Percentiles rank a stretch among this genome's conserved stretches.
These are phyloP conservation scores for Aptenodytes forsteri DNA, from an alignment of 2,113 vertebrate species.

Conservation along the genomic window DNA sequence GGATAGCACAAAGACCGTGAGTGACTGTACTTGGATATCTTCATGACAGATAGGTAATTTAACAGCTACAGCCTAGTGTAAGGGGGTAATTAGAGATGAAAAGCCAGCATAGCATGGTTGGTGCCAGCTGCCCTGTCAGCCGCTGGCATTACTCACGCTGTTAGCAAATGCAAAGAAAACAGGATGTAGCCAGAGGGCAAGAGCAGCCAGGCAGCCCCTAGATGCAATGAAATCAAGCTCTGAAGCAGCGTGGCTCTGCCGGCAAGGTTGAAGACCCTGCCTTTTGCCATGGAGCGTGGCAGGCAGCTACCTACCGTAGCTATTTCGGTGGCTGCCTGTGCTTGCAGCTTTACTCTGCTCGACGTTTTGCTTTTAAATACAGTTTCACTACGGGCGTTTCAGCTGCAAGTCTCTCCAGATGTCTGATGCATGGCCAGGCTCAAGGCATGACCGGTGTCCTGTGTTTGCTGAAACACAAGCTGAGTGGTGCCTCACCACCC, in stretches of 20 bases:
- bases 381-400: slow-evolving; percentile 24
- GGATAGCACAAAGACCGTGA: background rate
- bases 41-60: background rate
- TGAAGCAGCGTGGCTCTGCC: background rate
- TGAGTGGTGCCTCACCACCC: background rate
- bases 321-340: background rate
- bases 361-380: background rate
- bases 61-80: background rate
- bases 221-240: background rate
- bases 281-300: background rate
- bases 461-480: background rate
- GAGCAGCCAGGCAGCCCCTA: background rate
- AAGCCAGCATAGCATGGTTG: background rate
- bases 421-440: background rate
- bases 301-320: background rate
- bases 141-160: background rate
- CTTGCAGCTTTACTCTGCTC: background rate
- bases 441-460: background rate
- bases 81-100: slow-evolving; percentile 32
- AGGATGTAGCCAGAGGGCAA: background rate
- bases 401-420: slow-evolving; percentile 15
- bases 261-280: background rate
- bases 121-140: slow-evolving; percentile 41
- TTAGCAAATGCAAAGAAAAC: slow-evolving; percentile 43
- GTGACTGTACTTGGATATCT: background rate